Evolutionary conservation across 2,888 invertebrate species (phyloP).

Genomic region (Cheilosia vernalis): DNA sequence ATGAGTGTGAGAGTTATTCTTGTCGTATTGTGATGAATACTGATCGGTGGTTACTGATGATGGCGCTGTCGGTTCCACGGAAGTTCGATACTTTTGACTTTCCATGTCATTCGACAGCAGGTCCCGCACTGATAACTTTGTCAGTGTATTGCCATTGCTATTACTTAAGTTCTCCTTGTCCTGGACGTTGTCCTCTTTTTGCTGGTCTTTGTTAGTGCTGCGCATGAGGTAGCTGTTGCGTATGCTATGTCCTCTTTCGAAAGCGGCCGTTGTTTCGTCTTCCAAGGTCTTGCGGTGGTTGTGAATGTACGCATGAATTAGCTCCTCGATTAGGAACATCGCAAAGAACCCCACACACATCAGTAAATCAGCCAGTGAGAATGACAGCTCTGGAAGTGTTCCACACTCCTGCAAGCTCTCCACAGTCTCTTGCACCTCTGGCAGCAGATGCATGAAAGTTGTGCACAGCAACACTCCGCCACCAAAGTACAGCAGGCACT

Average conservation of each 20-base stretch:
- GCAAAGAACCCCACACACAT: slow-evolving; percentile 91
- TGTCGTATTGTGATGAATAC: slow-evolving; percentile 23
- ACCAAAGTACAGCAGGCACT: slow-evolving; percentile 90
- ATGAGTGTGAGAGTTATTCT: slow-evolving; percentile 1
- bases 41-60: slow-evolving; percentile 32
- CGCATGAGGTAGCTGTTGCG: slow-evolving; percentile 79
- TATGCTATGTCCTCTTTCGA: slow-evolving; percentile 80
- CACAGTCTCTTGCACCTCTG: slow-evolving; percentile 90
- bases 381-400: slow-evolving; percentile 84
- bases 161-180: slow-evolving; percentile 11
- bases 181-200: not conserved
- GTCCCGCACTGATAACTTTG: slow-evolving; percentile 78
- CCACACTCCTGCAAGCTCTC: slow-evolving; percentile 84
- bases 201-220: not conserved
- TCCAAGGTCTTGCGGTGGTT: slow-evolving; percentile 81
- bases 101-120: slow-evolving; percentile 78
- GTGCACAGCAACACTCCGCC: slow-evolving; percentile 93
- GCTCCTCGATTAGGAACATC: slow-evolving; percentile 92
- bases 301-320: slow-evolving; percentile 89
- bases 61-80: slow-evolving; percentile 25
- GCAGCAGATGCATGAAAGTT: slow-evolving; percentile 91
- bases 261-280: slow-evolving; percentile 79
- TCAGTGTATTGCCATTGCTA: not conserved
- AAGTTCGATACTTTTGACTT: slow-evolving; percentile 70
- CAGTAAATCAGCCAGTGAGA: slow-evolving; percentile 88